phyloP scores from a whole-genome alignment of 2,113 vertebrate genomes.

The Ameiurus melas region DNA sequence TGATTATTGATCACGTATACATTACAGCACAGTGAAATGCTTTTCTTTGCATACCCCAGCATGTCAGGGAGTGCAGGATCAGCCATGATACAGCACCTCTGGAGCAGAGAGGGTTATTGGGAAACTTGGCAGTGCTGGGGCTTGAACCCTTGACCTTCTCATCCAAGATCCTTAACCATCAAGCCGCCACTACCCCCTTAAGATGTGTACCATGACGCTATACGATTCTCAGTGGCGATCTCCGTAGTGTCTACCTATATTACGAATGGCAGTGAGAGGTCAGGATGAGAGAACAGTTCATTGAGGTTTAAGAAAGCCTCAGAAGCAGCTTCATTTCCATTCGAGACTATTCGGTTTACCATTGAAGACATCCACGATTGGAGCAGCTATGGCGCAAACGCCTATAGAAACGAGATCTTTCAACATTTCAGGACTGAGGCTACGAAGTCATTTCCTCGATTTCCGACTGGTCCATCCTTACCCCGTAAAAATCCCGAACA shows the following conservation, averaged over 20 bases:
- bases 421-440: background rate
- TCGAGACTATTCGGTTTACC: background rate
- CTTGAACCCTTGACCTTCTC: too few species aligned
- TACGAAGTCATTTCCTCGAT: background rate
- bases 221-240: background rate
- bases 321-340: background rate
- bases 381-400: background rate
- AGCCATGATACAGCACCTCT: too few species aligned
- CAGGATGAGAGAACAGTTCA: background rate
- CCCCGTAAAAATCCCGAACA: background rate
- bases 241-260: background rate
- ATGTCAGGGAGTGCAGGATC: too few species aligned
- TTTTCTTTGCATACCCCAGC: too few species aligned
- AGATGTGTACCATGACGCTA: background rate
- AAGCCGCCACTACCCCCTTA: too few species aligned
- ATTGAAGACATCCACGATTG: background rate
- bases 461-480: background rate
- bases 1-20: too few species aligned
- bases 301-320: background rate
- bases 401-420: background rate
- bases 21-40: too few species aligned
- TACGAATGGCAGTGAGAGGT: background rate
- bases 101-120: too few species aligned
- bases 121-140: too few species aligned
- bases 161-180: too few species aligned